Percentiles rank a stretch among this genome's conserved stretches.
Conservation (phyloP, 2,113 vertebrate genomes). For the Helogale parvula region DNA sequence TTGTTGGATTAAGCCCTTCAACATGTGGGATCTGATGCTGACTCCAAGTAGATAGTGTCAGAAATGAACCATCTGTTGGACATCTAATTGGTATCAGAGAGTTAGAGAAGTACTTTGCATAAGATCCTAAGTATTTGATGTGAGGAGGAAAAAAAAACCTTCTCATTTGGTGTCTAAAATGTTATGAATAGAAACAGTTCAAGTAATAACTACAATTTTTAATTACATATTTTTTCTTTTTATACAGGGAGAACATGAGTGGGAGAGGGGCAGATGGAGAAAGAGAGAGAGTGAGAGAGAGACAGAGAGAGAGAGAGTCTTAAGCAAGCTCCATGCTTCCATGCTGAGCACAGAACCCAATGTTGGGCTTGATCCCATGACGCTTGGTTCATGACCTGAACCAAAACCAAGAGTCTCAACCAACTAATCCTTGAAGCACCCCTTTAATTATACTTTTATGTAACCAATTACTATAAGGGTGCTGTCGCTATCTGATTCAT, state of each 20-base stretch:
- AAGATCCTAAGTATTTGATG: neutral
- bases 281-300: too few species aligned
- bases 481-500: neutral
- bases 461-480: neutral
- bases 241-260: too few species aligned
- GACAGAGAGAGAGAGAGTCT: too few species aligned
- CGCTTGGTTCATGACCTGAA: too few species aligned
- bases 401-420: too few species aligned
- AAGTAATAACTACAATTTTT: neutral
- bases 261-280: too few species aligned
- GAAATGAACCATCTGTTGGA: neutral
- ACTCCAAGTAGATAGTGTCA: neutral
- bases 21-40: neutral
- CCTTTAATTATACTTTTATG: neutral
- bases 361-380: too few species aligned
- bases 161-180: neutral
- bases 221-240: neutral
- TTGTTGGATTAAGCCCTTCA: neutral
- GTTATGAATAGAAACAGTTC: neutral
- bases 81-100: neutral
- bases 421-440: too few species aligned
- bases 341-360: too few species aligned
- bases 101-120: neutral
- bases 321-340: too few species aligned
- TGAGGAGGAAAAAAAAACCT: too few species aligned